Conservation (phyloP, 2,888 invertebrate genomes). For the Pharmacophagus antenor region DNA sequence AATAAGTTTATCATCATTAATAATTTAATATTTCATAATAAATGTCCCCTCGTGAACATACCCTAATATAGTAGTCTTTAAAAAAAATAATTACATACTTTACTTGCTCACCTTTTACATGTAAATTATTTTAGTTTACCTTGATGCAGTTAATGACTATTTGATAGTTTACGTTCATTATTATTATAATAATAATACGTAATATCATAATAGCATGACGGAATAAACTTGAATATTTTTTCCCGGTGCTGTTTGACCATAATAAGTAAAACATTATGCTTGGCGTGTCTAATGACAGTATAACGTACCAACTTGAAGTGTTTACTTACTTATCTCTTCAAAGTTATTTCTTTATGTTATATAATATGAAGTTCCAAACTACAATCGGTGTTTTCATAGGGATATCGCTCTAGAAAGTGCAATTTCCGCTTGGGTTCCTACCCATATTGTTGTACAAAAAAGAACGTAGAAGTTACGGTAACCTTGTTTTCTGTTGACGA, state of each 20-base stretch:
- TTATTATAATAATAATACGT: slow-evolving; percentile 4
- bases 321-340: background rate
- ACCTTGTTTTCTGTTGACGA: no score
- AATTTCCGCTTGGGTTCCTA: background rate
- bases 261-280: background rate
- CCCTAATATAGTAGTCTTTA: no score
- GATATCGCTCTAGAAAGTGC: background rate
- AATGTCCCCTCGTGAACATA: no score
- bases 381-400: no score
- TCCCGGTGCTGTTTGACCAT: background rate
- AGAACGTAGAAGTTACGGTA: no score
- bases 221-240: background rate
- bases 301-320: background rate
- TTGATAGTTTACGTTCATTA: slow-evolving; percentile 16
- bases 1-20: no score
- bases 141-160: slow-evolving; percentile 9
- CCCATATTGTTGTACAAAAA: background rate
- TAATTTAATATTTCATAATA: no score
- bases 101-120: background rate
- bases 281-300: background rate
- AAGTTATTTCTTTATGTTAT: background rate
- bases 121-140: slow-evolving; percentile 7
- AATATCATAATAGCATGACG: slow-evolving; percentile 10
- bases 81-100: no score
- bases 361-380: no score